Evolutionary conservation across 2,797 vertebrate genomes (phyloP).

Genomic region (Enteromius unitaeniatus): DNA sequence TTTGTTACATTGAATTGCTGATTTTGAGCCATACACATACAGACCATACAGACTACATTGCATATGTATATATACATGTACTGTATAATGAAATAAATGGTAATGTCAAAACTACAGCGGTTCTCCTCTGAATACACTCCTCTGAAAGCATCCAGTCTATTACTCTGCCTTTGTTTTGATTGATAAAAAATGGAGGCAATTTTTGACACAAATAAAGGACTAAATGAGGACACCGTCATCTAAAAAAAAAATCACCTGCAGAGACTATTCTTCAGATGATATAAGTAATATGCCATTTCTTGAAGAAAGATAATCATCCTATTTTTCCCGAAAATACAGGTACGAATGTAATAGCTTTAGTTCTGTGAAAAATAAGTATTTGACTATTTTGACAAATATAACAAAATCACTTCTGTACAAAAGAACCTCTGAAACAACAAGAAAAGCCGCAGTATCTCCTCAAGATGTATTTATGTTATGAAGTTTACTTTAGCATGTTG

Average conservation of each 20-base stretch:
- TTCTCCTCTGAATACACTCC: constrained; percentile 48
- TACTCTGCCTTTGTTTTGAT: constrained; percentile 80
- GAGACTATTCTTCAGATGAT: constrained; percentile 71
- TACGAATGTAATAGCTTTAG: constrained; percentile 72
- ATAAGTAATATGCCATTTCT: constrained; percentile 77
- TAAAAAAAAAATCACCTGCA: constrained; percentile 66
- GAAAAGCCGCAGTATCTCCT: constrained; percentile 27
- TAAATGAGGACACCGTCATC: constrained; percentile 69
- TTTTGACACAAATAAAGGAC: constrained; percentile 69
- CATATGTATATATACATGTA: not conserved
- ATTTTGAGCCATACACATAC: not conserved
- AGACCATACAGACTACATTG: not conserved
- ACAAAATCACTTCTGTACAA: constrained; percentile 54
- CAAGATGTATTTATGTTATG: constrained; percentile 4
- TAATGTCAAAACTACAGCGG: not conserved
- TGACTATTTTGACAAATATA: constrained; percentile 64
- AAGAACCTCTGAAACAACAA: constrained; percentile 56
- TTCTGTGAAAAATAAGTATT: constrained; percentile 66
- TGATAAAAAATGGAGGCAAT: constrained; percentile 84
- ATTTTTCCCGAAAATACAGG: constrained; percentile 69
- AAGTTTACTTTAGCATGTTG: not conserved
- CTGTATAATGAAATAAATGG: not conserved
- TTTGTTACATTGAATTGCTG: not conserved
- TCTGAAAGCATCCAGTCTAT: constrained; percentile 63
- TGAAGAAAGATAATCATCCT: constrained; percentile 74